Base-by-base conservation (phyloP, 2,888 invertebrate species). In the Hypolimnas misippus region DNA sequence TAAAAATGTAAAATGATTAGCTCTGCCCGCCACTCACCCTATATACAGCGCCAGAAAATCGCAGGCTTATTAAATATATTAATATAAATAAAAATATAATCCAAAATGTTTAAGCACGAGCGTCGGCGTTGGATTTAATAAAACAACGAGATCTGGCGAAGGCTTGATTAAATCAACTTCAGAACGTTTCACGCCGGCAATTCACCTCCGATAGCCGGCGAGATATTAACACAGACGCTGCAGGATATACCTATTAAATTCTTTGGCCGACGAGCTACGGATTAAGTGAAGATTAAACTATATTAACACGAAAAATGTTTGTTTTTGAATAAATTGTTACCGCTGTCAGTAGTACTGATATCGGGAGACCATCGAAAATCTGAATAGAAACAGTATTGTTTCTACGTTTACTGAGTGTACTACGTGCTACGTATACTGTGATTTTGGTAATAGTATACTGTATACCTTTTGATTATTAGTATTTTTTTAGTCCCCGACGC, bases 221-320 rank as follows among this genome's bases (percentile, higher is more conserved):
- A 46, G 16, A 46, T 46, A 46, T 46, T 46, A 46, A 46, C 42
- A 42, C 46, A 21, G 8, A n/a, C 46, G 21, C 42, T 7, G 42
- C 19, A 17, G 42, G 17, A 42, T 16, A 19, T 42, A 17, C 17
- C 16, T 2, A 19, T 44, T 19, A 44, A 8, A 19, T 44, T 44
- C 1, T 19, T 12, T 44, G 5, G 1, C n/a, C 5, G n/a, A 14
- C n/a, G n/a, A 12, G 14, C 14, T 7, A 8, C 33, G 33, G n/a
- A n/a, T n/a, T n/a, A n/a, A 33, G 38, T 40, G 0, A 12, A 35
- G 8, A 35, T 6, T 8, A 40, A 40, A n/a, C n/a, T 40, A 40
- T 12, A 8, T 33, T 33, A 0, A 33, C 33, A 33, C 33, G 33
- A 33, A 33, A n/a, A n/a, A n/a, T n/a, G n/a, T n/a, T n/a, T n/a